A percentile compares a stretch with the other conserved stretches of the same genome.
Evolutionary conservation across 2,797 vertebrate genomes (phyloP).

Genomic region (Hapalemur alaotrensis): DNA sequence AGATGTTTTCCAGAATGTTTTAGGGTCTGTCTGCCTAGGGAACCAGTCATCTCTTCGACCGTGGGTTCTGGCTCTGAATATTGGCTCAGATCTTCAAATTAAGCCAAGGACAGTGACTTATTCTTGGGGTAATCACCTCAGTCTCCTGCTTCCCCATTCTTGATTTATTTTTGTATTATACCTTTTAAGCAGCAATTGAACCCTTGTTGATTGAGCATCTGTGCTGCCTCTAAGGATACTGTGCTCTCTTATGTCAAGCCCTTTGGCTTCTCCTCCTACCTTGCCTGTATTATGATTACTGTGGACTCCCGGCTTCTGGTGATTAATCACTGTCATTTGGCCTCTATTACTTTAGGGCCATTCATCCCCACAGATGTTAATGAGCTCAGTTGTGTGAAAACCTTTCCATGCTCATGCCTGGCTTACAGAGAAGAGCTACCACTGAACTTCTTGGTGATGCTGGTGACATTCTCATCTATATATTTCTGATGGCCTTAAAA

Average conservation of each 20-base stretch:
- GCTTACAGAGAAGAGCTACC: not conserved
- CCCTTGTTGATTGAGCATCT: not conserved
- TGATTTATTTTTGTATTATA: not conserved
- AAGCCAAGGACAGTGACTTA: not conserved
- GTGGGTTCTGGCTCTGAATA: not conserved
- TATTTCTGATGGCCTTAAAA: not conserved
- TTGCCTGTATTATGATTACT: not conserved
- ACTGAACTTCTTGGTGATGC: not conserved
- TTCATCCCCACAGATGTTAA: not conserved
- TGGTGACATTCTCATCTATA: not conserved
- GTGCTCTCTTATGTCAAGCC: not conserved
- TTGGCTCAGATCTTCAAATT: not conserved
- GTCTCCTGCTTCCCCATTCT: not conserved
- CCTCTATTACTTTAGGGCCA: not conserved
- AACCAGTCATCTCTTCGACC: not conserved
- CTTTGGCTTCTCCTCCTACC: not conserved
- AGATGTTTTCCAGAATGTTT: not conserved
- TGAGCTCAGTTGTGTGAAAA: not conserved
- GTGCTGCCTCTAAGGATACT: not conserved
- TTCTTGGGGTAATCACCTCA: not conserved
- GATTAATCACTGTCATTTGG: not conserved
- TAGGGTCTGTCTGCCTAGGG: not conserved
- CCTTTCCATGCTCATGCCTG: not conserved
- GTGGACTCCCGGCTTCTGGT: not conserved
- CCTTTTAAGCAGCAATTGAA: not conserved